These are phyloP conservation scores for Terrapene triunguis DNA, from an alignment of 2,113 vertebrate species.

Conservation along the genomic window DNA sequence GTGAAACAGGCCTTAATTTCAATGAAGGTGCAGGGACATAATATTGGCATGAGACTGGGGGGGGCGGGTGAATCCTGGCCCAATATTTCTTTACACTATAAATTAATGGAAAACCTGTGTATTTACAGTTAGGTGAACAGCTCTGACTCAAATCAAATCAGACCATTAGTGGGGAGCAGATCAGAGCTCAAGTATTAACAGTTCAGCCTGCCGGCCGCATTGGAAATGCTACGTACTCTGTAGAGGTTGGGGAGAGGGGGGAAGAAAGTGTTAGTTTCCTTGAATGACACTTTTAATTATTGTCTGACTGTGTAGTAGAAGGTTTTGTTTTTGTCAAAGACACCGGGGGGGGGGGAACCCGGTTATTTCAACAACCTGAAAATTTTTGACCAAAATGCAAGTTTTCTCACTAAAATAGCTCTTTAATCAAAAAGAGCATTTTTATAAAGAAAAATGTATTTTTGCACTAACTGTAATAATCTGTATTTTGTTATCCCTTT, in stretches of 20 bases:
- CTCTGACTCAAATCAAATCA: conserved; percentile 52
- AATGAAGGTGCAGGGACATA: fast-evolving
- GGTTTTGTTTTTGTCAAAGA: background rate
- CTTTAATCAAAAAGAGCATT: background rate
- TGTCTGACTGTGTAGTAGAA: background rate
- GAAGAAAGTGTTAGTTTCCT: background rate
- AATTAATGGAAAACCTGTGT: fast-evolving
- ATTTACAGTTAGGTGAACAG: background rate
- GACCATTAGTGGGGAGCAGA: conserved; percentile 6
- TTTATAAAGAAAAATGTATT: background rate
- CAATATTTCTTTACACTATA: background rate
- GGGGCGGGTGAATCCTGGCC: background rate
- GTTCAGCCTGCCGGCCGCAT: conserved; percentile 41
- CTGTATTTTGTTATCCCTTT: background rate
- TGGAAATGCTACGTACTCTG: background rate
- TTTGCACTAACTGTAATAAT: conserved; percentile 10
- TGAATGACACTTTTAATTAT: background rate
- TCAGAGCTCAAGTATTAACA: conserved; percentile 36
- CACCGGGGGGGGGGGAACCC: background rate
- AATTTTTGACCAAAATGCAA: background rate
- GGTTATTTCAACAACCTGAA: background rate
- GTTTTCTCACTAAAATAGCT: background rate
- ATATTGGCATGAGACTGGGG: fast-evolving
- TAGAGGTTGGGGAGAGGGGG: background rate
- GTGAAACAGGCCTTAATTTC: background rate